These are phyloP conservation scores for Merodon equestris DNA, from an alignment of 2,888 invertebrate species.

Conservation along the genomic window DNA sequence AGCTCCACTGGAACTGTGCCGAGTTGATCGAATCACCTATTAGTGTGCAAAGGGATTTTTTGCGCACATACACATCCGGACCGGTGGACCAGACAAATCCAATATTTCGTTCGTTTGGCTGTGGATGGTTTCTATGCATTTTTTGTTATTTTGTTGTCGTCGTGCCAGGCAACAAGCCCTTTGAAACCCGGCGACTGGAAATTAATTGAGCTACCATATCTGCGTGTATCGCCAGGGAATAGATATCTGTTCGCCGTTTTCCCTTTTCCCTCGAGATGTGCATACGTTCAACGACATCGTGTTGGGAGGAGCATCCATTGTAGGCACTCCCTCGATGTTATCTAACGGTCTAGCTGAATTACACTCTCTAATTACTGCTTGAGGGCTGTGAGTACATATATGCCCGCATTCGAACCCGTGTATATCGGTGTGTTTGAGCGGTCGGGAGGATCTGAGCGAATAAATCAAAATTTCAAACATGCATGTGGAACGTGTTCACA, in stretches of 20 bases:
- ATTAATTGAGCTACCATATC: slow-evolving; percentile 61
- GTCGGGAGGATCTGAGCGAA: slow-evolving; percentile 32
- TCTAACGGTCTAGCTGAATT: slow-evolving; percentile 25
- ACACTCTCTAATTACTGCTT: slow-evolving; percentile 40
- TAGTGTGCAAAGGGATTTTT: not conserved
- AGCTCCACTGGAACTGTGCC: not conserved
- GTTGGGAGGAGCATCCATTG: too few species aligned
- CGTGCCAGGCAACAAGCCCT: not conserved
- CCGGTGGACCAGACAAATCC: not conserved
- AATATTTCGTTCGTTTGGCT: not conserved
- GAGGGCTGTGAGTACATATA: not conserved
- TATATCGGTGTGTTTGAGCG: not conserved
- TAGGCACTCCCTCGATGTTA: slow-evolving; percentile 26
- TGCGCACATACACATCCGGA: not conserved
- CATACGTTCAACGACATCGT: not conserved
- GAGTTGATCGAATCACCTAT: not conserved
- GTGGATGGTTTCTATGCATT: not conserved
- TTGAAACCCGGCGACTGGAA: slow-evolving; percentile 32
- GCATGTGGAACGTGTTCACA: too few species aligned
- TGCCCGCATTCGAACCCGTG: slow-evolving; percentile 7
- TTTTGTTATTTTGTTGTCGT: not conserved
- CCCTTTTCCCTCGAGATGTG: not conserved
- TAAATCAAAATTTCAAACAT: slow-evolving; percentile 48
- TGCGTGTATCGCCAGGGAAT: slow-evolving; percentile 22
- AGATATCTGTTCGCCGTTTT: too few species aligned